phyloP scores from a whole-genome alignment of 2,888 invertebrate genomes.

The Metallyticus violacea region DNA sequence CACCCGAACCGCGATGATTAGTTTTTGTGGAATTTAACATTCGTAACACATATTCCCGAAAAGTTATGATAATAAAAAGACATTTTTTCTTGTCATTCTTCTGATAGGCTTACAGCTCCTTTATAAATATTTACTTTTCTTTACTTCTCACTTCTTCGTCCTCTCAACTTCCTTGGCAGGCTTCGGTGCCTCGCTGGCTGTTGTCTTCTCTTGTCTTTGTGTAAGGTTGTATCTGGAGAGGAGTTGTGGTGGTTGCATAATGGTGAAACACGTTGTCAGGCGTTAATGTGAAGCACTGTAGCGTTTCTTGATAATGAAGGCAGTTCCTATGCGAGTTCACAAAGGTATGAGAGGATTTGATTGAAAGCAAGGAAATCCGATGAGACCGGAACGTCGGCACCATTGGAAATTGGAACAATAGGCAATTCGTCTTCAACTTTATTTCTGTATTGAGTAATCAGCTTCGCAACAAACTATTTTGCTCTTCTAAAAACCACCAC shows the following conservation, averaged over 20 bases:
- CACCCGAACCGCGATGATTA: too few relatives aligned
- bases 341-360: neutral
- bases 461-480: neutral
- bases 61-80: too few relatives aligned
- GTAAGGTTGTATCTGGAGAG: neutral
- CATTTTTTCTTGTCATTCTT: neutral
- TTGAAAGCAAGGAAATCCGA: neutral
- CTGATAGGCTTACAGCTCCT: neutral
- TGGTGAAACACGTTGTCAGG: neutral
- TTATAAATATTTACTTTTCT: neutral
- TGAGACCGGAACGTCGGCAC: neutral
- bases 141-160: neutral
- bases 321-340: too few relatives aligned
- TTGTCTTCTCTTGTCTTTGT: too few relatives aligned
- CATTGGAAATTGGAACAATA: neutral
- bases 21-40: too few relatives aligned
- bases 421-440: neutral
- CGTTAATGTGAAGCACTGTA: too few relatives aligned
- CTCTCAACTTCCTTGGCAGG: neutral
- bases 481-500: too few relatives aligned
- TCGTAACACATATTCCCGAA: too few relatives aligned
- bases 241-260: neutral
- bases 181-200: neutral
- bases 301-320: neutral
- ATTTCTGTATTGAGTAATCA: neutral